A percentile compares a stretch with the other conserved stretches of the same genome.
Evolutionary conservation across 2,797 vertebrate genomes (phyloP).

Genomic region (Anguilla pacifica): DNA sequence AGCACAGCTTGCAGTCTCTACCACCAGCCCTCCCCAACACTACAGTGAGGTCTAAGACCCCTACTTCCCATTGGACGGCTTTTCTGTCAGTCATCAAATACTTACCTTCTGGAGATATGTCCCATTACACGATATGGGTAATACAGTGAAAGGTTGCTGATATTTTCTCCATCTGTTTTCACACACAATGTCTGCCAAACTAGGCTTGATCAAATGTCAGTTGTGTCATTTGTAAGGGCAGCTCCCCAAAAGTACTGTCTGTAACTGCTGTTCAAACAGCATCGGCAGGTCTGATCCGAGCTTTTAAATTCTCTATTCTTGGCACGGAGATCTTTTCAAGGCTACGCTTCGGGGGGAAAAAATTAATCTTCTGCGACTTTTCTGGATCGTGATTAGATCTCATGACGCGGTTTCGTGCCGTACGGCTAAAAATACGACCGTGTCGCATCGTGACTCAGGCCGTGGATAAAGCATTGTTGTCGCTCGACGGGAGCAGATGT

Average conservation of each 20-base stretch:
- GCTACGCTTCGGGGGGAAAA: neutral
- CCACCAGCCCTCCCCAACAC: neutral
- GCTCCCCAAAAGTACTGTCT: neutral
- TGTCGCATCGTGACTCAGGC: neutral
- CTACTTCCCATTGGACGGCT: neutral
- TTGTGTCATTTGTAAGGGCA: neutral
- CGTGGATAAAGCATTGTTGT: neutral
- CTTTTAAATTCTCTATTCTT: neutral
- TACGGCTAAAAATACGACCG: neutral
- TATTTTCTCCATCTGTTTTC: neutral
- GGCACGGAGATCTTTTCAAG: neutral
- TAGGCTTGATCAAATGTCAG: neutral
- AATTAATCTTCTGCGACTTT: neutral
- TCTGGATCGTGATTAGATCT: neutral
- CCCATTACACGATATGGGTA: neutral
- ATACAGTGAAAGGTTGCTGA: neutral
- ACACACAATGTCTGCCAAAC: neutral
- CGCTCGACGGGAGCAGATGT: neutral
- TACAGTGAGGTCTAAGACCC: neutral
- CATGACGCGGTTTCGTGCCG: neutral
- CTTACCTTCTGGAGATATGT: neutral
- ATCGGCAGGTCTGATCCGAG: neutral
- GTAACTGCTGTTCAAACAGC: neutral
- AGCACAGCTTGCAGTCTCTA: neutral
- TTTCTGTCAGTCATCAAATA: neutral